Percentiles rank a stretch among this genome's conserved stretches.
phyloP scores from a whole-genome alignment of 2,888 invertebrate species.

The Polymixis lichenea region DNA sequence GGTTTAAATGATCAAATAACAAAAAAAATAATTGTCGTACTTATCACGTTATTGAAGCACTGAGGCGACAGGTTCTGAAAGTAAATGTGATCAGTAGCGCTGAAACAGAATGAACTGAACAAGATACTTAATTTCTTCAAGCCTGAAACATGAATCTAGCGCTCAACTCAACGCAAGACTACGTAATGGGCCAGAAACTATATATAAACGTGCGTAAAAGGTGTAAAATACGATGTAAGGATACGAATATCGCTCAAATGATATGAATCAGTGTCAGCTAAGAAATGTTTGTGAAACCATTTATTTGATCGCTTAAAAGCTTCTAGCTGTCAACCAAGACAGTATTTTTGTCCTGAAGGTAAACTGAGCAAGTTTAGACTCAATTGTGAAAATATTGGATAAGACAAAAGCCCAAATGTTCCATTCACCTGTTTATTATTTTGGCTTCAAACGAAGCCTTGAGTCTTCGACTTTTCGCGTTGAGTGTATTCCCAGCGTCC shows the following conservation, averaged over 20 bases:
- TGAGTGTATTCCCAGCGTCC: not conserved
- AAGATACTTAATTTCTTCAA: not conserved
- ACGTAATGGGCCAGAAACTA: not conserved
- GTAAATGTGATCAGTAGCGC: conserved; percentile 13
- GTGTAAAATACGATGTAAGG: not conserved
- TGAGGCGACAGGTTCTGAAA: conserved; percentile 12
- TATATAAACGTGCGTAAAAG: not conserved
- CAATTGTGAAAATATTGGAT: not conserved
- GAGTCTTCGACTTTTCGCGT: too few species aligned
- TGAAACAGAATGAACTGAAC: not conserved
- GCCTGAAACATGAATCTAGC: not conserved
- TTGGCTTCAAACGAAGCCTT: not conserved
- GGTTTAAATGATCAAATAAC: too few species aligned
- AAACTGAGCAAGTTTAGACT: not conserved
- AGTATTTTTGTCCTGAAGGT: not conserved
- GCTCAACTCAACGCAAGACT: not conserved
- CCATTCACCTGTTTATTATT: conserved; percentile 6
- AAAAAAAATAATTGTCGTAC: too few species aligned
- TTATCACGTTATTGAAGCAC: too few species aligned
- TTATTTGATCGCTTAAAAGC: not conserved
- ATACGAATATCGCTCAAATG: conserved; percentile 9
- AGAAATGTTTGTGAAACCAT: not conserved
- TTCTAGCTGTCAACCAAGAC: not conserved
- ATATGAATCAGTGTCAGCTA: not conserved
- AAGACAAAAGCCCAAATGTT: conserved; percentile 10